Evolutionary conservation across 2,888 invertebrate genomes (phyloP).

Genomic region (Lysandra bellargus): DNA sequence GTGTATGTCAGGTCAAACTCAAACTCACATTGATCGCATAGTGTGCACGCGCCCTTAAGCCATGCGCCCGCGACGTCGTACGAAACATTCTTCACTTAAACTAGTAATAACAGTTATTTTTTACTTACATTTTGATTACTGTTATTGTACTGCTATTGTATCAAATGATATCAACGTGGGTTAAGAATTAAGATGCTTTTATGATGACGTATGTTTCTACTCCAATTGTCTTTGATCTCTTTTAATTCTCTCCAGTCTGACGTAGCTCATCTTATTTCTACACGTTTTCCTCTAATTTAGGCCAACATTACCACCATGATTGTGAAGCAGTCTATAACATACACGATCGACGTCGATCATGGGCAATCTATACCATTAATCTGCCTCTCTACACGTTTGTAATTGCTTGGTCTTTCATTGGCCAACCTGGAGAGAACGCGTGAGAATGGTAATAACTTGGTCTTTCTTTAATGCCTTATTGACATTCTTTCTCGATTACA

Average conservation of each 20-base stretch:
- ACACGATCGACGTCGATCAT: too few relatives aligned
- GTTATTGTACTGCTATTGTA: constrained; percentile 13
- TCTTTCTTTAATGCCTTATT: too few relatives aligned
- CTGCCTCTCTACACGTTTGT: too few relatives aligned
- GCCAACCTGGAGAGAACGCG: too few relatives aligned
- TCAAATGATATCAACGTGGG: constrained; percentile 17
- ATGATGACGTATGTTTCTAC: neutral
- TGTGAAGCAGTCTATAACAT: too few relatives aligned
- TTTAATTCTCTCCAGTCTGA: neutral
- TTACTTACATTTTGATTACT: constrained; percentile 24
- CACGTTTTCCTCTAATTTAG: too few relatives aligned
- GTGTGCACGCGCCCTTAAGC: neutral
- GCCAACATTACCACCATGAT: too few relatives aligned
- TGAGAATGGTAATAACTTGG: too few relatives aligned
- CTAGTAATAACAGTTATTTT: constrained; percentile 27
- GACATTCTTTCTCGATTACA: too few relatives aligned
- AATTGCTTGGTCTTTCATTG: too few relatives aligned
- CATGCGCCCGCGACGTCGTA: constrained; percentile 47
- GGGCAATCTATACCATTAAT: too few relatives aligned
- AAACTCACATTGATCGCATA: neutral
- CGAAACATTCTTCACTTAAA: constrained; percentile 35
- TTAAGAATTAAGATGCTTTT: neutral
- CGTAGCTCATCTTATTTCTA: neutral
- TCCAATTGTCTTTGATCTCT: neutral
- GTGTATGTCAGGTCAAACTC: too few relatives aligned